Conservation (phyloP, 92 coral and sea anemone genomes). For the Epizoanthus fatuus region DNA sequence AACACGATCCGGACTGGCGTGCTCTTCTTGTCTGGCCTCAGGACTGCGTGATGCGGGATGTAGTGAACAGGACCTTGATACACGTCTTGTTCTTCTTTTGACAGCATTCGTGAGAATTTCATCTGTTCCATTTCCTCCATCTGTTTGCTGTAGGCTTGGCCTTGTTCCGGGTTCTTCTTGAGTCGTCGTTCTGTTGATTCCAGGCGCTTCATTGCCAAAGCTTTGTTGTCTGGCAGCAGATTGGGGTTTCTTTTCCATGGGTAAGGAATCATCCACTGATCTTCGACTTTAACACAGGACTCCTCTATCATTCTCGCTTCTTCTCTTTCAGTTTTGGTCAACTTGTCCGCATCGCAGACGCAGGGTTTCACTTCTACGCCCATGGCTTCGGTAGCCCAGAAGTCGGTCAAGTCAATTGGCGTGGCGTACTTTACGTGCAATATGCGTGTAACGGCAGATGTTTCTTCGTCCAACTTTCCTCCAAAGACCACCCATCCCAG, state of each 20-base stretch:
- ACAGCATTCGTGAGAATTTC: slow-evolving; percentile 55
- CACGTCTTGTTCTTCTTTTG: slow-evolving; percentile 33
- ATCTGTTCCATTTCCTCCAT: slow-evolving; percentile 64
- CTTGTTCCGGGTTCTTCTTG: slow-evolving; percentile 48
- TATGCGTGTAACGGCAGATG: slow-evolving; percentile 4
- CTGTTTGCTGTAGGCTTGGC: slow-evolving; percentile 46
- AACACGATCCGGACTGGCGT: slow-evolving; percentile 70
- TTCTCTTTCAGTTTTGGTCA: slow-evolving; percentile 71
- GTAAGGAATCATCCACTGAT: slow-evolving; percentile 64
- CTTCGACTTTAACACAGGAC: neutral
- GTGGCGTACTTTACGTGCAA: slow-evolving; percentile 46
- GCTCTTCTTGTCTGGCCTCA: slow-evolving; percentile 66
- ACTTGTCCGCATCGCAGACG: slow-evolving; percentile 71
- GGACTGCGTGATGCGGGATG: slow-evolving; percentile 64
- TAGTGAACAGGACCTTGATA: slow-evolving; percentile 63
- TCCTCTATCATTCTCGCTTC: slow-evolving; percentile 43
- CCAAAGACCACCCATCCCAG: slow-evolving; percentile 77
- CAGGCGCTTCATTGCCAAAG: slow-evolving; percentile 40
- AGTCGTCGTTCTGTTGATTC: slow-evolving; percentile 48
- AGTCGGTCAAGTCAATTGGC: slow-evolving; percentile 60
- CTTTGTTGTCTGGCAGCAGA: slow-evolving; percentile 55
- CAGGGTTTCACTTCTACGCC: slow-evolving; percentile 76
- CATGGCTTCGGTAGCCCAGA: slow-evolving; percentile 71
- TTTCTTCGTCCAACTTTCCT: slow-evolving; percentile 29
- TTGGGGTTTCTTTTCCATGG: slow-evolving; percentile 57